These are phyloP conservation scores for Recurvirostra avosetta DNA, from an alignment of 2,113 vertebrate species.

Conservation along the genomic window DNA sequence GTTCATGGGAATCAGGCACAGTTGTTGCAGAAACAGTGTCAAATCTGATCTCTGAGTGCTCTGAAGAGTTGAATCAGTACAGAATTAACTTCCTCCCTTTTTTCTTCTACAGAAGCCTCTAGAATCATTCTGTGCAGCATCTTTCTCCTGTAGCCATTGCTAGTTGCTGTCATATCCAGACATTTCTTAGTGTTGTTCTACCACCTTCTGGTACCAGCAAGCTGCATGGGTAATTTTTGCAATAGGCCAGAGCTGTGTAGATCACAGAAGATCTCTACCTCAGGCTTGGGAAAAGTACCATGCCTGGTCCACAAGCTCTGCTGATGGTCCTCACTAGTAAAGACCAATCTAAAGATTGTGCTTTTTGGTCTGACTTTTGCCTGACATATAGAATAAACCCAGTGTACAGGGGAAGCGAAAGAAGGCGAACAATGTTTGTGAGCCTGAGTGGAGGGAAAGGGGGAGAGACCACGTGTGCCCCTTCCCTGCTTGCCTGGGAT, in stretches of 20 bases:
- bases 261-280: background rate
- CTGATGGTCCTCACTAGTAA: background rate
- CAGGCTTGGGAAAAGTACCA: background rate
- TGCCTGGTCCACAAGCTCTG: background rate
- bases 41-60: background rate
- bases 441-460: background rate
- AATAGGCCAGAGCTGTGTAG: no score
- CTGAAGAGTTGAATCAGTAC: background rate
- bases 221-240: background rate
- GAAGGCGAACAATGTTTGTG: background rate
- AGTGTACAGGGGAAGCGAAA: background rate
- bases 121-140: background rate
- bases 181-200: background rate
- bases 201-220: background rate
- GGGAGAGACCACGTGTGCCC: background rate
- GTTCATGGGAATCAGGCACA: background rate
- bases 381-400: background rate
- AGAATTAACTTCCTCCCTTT: background rate
- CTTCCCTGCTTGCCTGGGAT: background rate
- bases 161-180: background rate
- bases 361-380: background rate
- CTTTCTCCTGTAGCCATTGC: background rate
- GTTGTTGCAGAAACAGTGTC: background rate
- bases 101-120: background rate
- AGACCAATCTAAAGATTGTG: background rate